Base-by-base conservation (phyloP, 2,113 vertebrate genomes). In the Cololabis saira region DNA sequence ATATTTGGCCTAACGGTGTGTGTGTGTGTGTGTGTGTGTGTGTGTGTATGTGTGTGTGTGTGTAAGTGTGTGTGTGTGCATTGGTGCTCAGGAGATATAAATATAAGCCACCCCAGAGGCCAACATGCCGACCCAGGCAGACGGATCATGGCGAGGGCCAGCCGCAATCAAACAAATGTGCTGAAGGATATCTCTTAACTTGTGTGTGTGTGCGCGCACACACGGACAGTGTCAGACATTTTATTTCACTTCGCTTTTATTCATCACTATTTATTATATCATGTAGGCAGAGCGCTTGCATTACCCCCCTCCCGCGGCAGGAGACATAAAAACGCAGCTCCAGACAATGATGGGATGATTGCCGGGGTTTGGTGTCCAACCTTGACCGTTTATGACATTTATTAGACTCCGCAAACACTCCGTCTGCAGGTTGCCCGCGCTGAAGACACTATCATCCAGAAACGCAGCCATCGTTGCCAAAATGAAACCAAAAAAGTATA, bases 161-260 rank as follows among this genome's bases (percentile, higher is more conserved):
- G 73, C 81, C 61, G 74, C 85, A 87, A 81, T 90, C 87, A 92
- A 90, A 88, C 82, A 84, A 87, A 86, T 71, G 82, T 87, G 90
- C 86, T 90, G 91, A 92, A 85, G 76, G 89, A 90, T 83, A 47
- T 51, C 67, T 78, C 60, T 54, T 75, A 58, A 50, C 85, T 33
- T 59, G 80, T 85, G 87, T 45, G 80, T 21, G 57, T 43, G 81
- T 6, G 24, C 24, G 24, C 5, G 24, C 5, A 5, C 24, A 5
- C 24, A 27, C 24, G 24, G 74, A 11, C 40, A 18, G 57, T 10
- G 60, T 49, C 66, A 61, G 57, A 71, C 55, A 74, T 75, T 80
- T 86, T 70, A 70, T 74, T 67, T 76, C 74, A 61, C 21, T 45
- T 66, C 58, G 67, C 60, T 76, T 69, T 75, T 83, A 78, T 83